Evolutionary conservation across 1,140 invertebrate species (phyloP).

Genomic region (Pseudomyrmex flavicornis): DNA sequence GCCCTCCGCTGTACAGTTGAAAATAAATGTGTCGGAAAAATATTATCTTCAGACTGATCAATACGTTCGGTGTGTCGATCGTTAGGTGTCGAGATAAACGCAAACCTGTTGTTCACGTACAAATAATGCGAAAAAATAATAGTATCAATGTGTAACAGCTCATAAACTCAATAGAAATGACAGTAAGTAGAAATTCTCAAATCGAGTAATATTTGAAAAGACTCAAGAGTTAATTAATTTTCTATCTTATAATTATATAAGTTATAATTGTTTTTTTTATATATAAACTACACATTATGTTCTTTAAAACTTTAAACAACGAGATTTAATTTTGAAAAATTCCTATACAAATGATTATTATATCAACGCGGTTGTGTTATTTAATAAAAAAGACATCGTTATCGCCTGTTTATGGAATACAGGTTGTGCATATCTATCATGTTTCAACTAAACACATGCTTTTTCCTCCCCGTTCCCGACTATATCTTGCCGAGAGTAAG

Average conservation of each 20-base stretch:
- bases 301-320: neutral
- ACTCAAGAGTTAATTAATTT: no score
- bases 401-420: neutral
- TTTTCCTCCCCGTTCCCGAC: constrained; percentile 52
- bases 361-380: no score
- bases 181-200: no score
- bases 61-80: neutral
- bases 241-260: no score
- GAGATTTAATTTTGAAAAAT: neutral
- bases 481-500: constrained; percentile 47
- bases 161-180: no score
- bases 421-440: constrained; percentile 34
- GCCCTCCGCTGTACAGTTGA: neutral
- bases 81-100: neutral
- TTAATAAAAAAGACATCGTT: neutral
- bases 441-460: constrained; percentile 37
- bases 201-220: no score
- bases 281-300: no score
- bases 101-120: neutral
- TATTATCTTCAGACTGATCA: neutral
- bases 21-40: constrained; percentile 24
- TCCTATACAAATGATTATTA: no score
- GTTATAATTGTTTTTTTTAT: no score
- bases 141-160: no score
- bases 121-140: no score